Percentiles rank a stretch among this genome's conserved stretches.
Conservation (phyloP, 1,140 invertebrate genomes). For the Venturia canescens region DNA sequence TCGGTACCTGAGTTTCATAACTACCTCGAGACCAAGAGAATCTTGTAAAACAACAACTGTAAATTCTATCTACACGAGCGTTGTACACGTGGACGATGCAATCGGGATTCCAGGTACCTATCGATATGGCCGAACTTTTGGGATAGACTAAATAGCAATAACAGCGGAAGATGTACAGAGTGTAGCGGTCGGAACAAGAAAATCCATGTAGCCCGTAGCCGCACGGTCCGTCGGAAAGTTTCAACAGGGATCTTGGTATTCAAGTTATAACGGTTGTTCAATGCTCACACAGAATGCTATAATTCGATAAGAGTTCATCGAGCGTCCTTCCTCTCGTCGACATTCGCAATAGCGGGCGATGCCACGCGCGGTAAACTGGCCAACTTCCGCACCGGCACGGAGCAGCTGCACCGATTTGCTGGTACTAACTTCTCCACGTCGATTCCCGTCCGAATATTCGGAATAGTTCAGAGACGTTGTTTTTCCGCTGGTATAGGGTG, state of each 20-base stretch:
- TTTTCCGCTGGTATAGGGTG: neutral
- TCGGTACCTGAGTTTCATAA: too few relatives aligned
- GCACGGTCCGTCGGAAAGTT: neutral
- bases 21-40: too few relatives aligned
- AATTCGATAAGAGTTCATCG: slow-evolving; percentile 38
- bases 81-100: too few relatives aligned
- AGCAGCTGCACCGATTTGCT: neutral
- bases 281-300: neutral
- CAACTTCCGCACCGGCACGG: slow-evolving; percentile 7
- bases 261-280: slow-evolving; percentile 22
- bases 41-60: too few relatives aligned
- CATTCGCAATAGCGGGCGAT: neutral
- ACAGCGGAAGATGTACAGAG: neutral
- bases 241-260: slow-evolving; percentile 5
- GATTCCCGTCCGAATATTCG: slow-evolving; percentile 54
- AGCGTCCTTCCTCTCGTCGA: neutral
- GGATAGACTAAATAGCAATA: neutral
- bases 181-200: too few relatives aligned
- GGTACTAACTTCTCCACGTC: slow-evolving; percentile 45
- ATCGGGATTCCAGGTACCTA: too few relatives aligned
- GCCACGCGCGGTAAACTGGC: neutral
- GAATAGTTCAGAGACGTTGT: slow-evolving; percentile 47
- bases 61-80: too few relatives aligned
- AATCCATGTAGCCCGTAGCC: too few relatives aligned
- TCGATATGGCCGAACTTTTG: too few relatives aligned